Evolutionary conservation across 2,888 invertebrate genomes (phyloP).

Genomic region (Mesorhabditis sp.): DNA sequence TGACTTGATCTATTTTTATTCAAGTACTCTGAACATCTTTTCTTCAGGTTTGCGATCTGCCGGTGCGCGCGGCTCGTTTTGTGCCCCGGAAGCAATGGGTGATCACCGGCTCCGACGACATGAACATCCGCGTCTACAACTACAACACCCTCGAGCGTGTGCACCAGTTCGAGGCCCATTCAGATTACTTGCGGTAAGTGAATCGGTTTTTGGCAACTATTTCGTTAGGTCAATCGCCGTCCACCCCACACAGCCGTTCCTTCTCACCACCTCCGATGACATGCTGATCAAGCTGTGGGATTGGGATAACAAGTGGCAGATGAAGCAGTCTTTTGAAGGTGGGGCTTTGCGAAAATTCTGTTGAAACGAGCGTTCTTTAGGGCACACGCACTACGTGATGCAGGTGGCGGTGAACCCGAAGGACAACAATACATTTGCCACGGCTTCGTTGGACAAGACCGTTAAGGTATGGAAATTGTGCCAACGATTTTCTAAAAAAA

Average conservation of each 20-base stretch:
- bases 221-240: conserved; percentile 75
- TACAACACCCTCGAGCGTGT: conserved; percentile 95
- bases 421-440: conserved; percentile 98
- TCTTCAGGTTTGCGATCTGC: conserved; percentile 78
- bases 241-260: conserved; percentile 93
- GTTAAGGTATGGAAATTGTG: conserved; percentile 70
- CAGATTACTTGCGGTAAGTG: conserved; percentile 77
- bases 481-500: background rate
- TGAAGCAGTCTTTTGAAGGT: conserved; percentile 97
- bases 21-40: background rate
- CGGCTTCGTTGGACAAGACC: conserved; percentile 94
- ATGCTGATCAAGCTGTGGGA: conserved; percentile 98
- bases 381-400: conserved; percentile 97
- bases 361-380: conserved; percentile 22
- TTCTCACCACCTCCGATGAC: conserved; percentile 86
- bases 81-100: conserved; percentile 98
- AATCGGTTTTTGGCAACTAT: conserved; percentile 58
- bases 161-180: conserved; percentile 94
- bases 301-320: conserved; percentile 97
- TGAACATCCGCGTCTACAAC: conserved; percentile 82
- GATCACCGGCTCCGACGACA: conserved; percentile 80
- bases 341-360: background rate
- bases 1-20: background rate
- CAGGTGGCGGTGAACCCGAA: conserved; percentile 98
- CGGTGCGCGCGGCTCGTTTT: conserved; percentile 91